Evolutionary conservation across 2,888 invertebrate genomes (phyloP), one percentile per base, ranked within the genome.

Genomic region (Spilarctia lutea): DNA sequence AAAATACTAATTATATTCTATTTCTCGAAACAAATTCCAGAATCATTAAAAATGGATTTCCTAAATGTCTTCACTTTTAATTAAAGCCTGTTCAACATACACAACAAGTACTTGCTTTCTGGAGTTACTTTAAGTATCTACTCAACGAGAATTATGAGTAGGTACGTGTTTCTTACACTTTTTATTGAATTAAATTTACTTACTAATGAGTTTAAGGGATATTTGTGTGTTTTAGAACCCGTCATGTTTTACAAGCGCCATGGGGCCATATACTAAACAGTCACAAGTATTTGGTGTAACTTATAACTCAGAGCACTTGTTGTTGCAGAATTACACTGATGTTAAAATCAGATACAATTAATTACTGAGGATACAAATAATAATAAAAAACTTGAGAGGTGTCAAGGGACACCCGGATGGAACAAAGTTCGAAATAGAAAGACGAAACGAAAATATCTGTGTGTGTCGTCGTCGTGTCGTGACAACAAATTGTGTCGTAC

Each of bases 111-210:
- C 85, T 84, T 83, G 78, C 79, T 79, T 79, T 81, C 83, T 83
- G 75, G 83, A 86, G 81, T 86, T 81, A 82, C 82, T 85, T 81
- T 85, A 86, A 86, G 87, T 83, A 86, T 82, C 82, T 82, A 82
- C 83, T 86, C 85, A 81, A 79, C 78, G 79, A 82, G 81, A 86
- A 83, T 87, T 87, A 85, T 86, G 80, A 83, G 83, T 67, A 79
- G 80, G 79, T 79, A 84, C 81, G 80, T 80, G 86, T 86, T 84
- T 75, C 75, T 84, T 30, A 65, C 73, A 78, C 74, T 85, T 82
- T 85, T 80, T 81, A 85, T 83, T 85, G 77, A 84, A 84, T 85
- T 75, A 81, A 80, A 80, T 84, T 80, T 81, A 65, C 67, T 65
- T 79, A 75, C 71, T 78, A 76, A 82, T 79, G 75, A 80, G 75